Base-by-base conservation (phyloP, 53 echinoderm and acorn worm genomes). In the Temnopleurus reevesii region DNA sequence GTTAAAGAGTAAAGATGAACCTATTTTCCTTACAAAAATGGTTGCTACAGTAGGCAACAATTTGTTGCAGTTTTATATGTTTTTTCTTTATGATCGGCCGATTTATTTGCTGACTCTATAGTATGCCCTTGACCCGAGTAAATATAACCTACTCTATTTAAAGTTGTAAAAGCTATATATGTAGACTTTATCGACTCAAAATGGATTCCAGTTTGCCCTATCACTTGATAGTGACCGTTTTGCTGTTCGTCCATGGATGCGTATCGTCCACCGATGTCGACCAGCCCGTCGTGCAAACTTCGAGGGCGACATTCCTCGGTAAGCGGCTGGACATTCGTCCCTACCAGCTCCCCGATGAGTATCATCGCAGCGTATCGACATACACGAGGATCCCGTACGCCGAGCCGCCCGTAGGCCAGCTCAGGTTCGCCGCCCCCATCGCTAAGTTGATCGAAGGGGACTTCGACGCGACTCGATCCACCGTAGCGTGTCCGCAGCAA, bases 341-440 rank as follows among this genome's bases (percentile, higher is more conserved):
- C 30, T 21, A 83, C 34, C 83, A 83, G 9, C 83, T 83, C 18
- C 31, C 83, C 3, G 47, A 30, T 0, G 83, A 83, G 0, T 49
- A 79, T 17, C 46, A 49, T 30, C 47, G 49, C 8, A 79, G 79
- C 46, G 83, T 83, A 53, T 47, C 55, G 18, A 55, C 56, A 1
- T 83, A 55, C 56, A 83, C 83, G 17, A 17, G 57, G 55, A 83
- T 83, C 33, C 83, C 83, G 21, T 83, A 83, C 55, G 83, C 57
- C 0, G 83, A 83, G 56, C 54, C 83, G 9, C 83, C 83, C 33
- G 55, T 83, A 35, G 83, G 83, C 12, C 49, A 56, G 9, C 83
- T 33, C 49, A 27, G 83, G 10, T 83, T 83, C 36, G 23, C 33
- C 17, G 17, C 35, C n/a, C 55, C 83, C 12, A n/a, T 83, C 1